Evolutionary conservation across 2,888 invertebrate species (phyloP).

Genomic region (Lasioglossum villosulum): DNA sequence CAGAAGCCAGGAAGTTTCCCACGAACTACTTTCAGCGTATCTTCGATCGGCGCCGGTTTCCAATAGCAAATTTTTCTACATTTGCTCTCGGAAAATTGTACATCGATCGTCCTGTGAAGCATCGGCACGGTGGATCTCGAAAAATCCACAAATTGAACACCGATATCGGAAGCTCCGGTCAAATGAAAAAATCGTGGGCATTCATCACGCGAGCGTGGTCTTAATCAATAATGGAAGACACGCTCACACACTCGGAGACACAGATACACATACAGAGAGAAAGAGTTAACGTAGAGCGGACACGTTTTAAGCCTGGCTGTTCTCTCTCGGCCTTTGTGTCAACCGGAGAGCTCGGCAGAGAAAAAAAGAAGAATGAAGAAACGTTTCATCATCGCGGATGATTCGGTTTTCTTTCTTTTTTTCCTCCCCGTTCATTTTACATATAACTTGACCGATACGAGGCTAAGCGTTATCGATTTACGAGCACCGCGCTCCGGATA

Average conservation of each 20-base stretch:
- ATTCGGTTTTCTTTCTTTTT: slow-evolving; percentile 44
- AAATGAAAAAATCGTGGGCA: not conserved
- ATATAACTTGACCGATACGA: slow-evolving; percentile 58
- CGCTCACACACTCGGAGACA: not conserved
- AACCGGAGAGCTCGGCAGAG: not conserved
- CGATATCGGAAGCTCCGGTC: not conserved
- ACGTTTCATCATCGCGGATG: slow-evolving; percentile 27
- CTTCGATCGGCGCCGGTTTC: not conserved
- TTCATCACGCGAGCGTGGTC: not conserved
- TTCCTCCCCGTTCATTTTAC: not conserved
- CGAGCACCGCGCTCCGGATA: slow-evolving; percentile 51
- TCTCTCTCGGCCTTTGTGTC: not conserved
- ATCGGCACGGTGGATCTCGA: too few species aligned
- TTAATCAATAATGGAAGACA: slow-evolving; percentile 19
- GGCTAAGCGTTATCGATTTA: slow-evolving; percentile 78
- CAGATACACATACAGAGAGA: not conserved
- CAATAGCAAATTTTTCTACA: not conserved
- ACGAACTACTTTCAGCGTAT: not conserved
- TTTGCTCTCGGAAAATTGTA: not conserved
- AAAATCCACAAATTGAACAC: not conserved
- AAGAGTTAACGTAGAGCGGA: not conserved
- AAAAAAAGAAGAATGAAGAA: not conserved
- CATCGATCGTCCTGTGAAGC: not conserved
- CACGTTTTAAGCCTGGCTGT: not conserved
- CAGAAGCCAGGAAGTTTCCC: not conserved